phyloP scores from a whole-genome alignment of 2,113 vertebrate species.

The Campylorhamphus procurvoides region DNA sequence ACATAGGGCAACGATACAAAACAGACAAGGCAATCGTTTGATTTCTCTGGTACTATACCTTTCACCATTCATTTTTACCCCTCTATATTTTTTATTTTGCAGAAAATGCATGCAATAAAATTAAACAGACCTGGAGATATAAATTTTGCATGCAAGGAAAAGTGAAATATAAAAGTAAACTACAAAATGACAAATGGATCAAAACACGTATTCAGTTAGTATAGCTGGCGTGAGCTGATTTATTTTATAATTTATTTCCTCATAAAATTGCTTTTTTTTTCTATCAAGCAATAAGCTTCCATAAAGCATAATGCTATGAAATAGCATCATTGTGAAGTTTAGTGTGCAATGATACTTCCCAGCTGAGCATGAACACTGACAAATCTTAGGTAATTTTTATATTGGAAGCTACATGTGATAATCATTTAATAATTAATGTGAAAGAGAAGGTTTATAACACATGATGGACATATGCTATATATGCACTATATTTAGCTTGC shows the following conservation, averaged over 20 bases:
- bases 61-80: not conserved
- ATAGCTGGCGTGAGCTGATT: not conserved
- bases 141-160: not conserved
- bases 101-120: not conserved
- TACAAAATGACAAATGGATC: not conserved
- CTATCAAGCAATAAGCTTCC: not conserved
- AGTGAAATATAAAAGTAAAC: not conserved
- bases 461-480: not conserved
- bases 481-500: not conserved
- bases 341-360: not conserved
- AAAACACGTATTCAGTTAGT: not conserved
- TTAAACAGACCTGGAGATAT: not conserved
- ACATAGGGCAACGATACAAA: not conserved
- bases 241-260: not conserved
- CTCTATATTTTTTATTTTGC: not conserved
- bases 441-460: not conserved
- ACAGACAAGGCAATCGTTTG: not conserved
- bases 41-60: not conserved
- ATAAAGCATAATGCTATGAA: not conserved
- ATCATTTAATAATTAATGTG: not conserved
- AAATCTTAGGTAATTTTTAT: not conserved
- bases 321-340: not conserved
- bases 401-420: not conserved
- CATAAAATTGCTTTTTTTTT: not conserved
- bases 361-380: not conserved